Evolutionary conservation across 2,113 vertebrate genomes (phyloP).

Genomic region (Ciconia boyciana): DNA sequence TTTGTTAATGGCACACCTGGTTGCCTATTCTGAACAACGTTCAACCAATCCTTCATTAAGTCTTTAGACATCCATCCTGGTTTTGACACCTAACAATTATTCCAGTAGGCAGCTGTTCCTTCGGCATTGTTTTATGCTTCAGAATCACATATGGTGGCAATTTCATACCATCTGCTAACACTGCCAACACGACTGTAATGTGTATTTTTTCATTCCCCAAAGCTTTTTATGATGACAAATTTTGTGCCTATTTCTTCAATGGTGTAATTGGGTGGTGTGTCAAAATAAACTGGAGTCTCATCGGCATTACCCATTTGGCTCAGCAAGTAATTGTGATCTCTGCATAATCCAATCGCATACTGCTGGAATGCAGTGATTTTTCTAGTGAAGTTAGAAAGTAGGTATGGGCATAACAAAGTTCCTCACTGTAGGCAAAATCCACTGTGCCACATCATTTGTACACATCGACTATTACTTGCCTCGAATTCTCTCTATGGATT

Average conservation of each 20-base stretch:
- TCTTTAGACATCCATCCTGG: constrained; percentile 37
- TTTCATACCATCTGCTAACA: constrained; percentile 44
- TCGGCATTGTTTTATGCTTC: not conserved
- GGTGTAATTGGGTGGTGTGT: not conserved
- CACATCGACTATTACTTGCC: not conserved
- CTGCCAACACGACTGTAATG: not conserved
- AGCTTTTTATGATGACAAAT: constrained; percentile 33
- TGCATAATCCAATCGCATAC: not conserved
- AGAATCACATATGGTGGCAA: constrained; percentile 48
- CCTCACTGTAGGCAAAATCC: not conserved
- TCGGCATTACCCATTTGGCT: not conserved
- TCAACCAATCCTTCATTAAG: constrained; percentile 42
- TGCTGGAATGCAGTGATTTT: not conserved
- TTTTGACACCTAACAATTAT: constrained; percentile 54
- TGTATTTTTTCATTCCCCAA: not conserved
- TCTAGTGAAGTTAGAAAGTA: not conserved
- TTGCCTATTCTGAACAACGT: not conserved
- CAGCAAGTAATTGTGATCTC: not conserved
- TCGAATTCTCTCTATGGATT: not conserved
- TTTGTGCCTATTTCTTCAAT: not conserved
- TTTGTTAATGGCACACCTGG: constrained; percentile 19
- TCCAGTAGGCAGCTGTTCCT: constrained; percentile 57
- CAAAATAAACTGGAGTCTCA: not conserved
- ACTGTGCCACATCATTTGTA: not conserved
- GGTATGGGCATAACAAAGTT: not conserved